These are phyloP conservation scores for Xiphias gladius DNA, from an alignment of 2,113 vertebrate species.

Conservation along the genomic window DNA sequence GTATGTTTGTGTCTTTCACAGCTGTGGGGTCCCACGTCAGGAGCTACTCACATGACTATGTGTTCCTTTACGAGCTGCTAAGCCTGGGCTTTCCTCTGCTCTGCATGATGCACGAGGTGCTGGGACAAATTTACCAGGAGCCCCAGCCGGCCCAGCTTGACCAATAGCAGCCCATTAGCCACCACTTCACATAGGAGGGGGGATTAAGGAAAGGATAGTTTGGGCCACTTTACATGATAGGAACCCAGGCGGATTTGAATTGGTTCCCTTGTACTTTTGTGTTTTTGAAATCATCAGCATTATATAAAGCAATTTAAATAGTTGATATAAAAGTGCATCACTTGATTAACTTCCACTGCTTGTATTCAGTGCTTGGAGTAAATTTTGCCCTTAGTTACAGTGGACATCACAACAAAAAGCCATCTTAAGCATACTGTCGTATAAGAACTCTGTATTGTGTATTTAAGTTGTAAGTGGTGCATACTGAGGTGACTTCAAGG, in stretches of 20 bases:
- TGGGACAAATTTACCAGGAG: constrained; percentile 90
- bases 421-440: background rate
- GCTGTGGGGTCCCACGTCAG: constrained; percentile 87
- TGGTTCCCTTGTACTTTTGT: background rate
- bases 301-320: constrained; percentile 22
- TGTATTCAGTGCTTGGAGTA: constrained; percentile 20
- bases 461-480: background rate
- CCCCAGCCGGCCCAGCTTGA: constrained; percentile 52
- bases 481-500: background rate
- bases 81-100: constrained; percentile 92
- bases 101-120: constrained; percentile 89
- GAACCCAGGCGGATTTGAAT: background rate
- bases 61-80: constrained; percentile 92
- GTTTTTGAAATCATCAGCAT: constrained; percentile 23
- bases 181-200: constrained; percentile 33
- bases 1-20: constrained; percentile 82
- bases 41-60: constrained; percentile 90
- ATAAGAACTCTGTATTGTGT: background rate
- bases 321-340: constrained; percentile 50
- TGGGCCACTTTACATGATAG: background rate
- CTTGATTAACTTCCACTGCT: background rate
- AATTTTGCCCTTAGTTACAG: background rate
- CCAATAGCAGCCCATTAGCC: constrained; percentile 34
- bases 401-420: background rate
- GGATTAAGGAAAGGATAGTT: background rate